Evolutionary conservation across 2,888 invertebrate species (phyloP).

Genomic region (Rapana venosa): DNA sequence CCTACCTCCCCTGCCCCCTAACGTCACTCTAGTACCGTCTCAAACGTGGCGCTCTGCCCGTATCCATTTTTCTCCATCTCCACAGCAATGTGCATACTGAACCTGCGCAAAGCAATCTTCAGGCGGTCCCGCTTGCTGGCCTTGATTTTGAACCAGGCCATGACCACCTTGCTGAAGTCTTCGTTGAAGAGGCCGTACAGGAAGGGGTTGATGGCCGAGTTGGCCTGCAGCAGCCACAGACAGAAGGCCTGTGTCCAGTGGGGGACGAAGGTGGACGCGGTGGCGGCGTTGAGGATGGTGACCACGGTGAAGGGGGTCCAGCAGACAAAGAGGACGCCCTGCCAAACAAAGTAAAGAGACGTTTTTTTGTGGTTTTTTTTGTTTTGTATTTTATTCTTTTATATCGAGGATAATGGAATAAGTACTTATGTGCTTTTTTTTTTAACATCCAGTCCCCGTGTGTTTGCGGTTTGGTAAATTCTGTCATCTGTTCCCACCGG

Average conservation of each 20-base stretch:
- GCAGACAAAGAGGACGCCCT: conserved; percentile 64
- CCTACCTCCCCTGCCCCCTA: background rate
- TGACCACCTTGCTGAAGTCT: conserved; percentile 55
- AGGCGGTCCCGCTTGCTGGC: conserved; percentile 39
- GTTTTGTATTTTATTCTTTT: no score
- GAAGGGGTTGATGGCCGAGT: conserved; percentile 59
- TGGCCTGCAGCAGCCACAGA: conserved; percentile 41
- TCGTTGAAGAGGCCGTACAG: conserved; percentile 64
- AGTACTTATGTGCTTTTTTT: no score
- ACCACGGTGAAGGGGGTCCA: conserved; percentile 64
- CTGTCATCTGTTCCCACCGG: no score
- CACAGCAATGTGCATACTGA: conserved; percentile 54
- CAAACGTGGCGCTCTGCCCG: conserved; percentile 23
- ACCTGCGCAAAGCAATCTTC: conserved; percentile 40
- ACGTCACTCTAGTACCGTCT: conserved; percentile 5
- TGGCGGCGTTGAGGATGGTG: conserved; percentile 27
- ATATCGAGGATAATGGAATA: background rate
- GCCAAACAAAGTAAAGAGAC: background rate
- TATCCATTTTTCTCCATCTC: conserved; percentile 40
- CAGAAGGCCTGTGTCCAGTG: conserved; percentile 58
- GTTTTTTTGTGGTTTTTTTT: no score
- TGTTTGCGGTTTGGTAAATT: no score
- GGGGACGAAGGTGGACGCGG: conserved; percentile 52
- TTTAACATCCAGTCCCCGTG: no score
- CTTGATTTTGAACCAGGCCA: conserved; percentile 43